Percentiles rank a stretch among this genome's conserved stretches.
Evolutionary conservation across 2,888 invertebrate species (phyloP).

Genomic region (Ectobius pallidus): DNA sequence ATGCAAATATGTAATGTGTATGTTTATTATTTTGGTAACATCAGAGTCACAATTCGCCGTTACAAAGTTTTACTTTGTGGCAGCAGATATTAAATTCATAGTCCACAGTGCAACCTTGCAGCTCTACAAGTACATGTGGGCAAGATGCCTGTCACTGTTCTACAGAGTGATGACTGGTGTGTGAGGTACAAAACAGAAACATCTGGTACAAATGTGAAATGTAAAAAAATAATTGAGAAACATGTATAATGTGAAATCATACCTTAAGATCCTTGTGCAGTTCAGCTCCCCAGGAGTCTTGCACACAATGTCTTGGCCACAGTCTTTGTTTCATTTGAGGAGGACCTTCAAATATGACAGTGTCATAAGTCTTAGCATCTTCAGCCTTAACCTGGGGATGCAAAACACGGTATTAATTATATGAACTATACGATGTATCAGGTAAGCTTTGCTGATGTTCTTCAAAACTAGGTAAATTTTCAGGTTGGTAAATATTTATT

Average conservation of each 20-base stretch:
- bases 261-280: conserved; percentile 89
- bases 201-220: neutral
- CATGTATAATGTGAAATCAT: too few relatives aligned
- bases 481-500: neutral
- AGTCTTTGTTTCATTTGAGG: conserved; percentile 86
- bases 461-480: neutral
- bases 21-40: too few relatives aligned
- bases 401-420: too few relatives aligned
- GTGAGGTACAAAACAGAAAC: neutral
- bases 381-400: conserved; percentile 73
- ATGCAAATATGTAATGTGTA: too few relatives aligned
- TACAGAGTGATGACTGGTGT: too few relatives aligned
- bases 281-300: conserved; percentile 94
- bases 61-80: too few relatives aligned
- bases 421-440: neutral
- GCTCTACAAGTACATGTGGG: too few relatives aligned
- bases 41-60: too few relatives aligned
- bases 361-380: conserved; percentile 84
- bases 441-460: neutral
- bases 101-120: too few relatives aligned
- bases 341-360: conserved; percentile 89
- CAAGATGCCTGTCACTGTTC: too few relatives aligned
- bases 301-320: conserved; percentile 97
- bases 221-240: too few relatives aligned
- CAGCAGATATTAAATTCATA: too few relatives aligned